Evolutionary conservation across 1,140 invertebrate genomes (phyloP), one percentile per base, ranked within the genome.

Genomic region (Lysiphlebus fabarum): DNA sequence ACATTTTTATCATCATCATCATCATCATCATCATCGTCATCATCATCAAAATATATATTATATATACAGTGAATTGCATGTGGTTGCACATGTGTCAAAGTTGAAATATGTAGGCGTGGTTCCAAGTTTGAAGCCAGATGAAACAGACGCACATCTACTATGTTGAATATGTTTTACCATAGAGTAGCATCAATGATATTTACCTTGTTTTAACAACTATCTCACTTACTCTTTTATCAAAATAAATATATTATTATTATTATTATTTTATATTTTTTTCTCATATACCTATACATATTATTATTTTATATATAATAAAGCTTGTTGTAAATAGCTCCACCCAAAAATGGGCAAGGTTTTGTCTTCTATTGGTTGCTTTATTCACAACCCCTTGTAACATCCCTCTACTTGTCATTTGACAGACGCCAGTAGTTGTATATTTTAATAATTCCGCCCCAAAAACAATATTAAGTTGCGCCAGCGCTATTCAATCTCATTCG

Each of bases 81-180:
- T 54, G 61, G 58, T 57, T 56, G 62, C 76, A 79, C 75, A 79
- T 79, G 78, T 79, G 78, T 79, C 78, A 77, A 80, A 78, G 68
- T 77, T 78, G 75, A 80, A 80, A 80, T 80, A 79, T 79, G 77
- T 79, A 79, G 78, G 78, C 78, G 78, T 77, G 78, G 78, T 75
- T 69, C 72, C 62, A 63, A 36, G 14, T n/a, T 51, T 68, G 55
- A 63, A 63, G 66, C 67, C 73, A 77, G 69, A 26, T 26, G 0
- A 26, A 26, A 26, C 76, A 77, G 76, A 79, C 76, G 76, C 75
- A 60, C 70, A 67, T 64, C 75, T 71, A 74, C 75, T 72, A 33
- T 12, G 72, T 68, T 64, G 78, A 80, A 79, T 80, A 80, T 79
- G 78, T 78, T 80, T 72, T 69, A 26, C 17, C 17, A 26, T 26